Conservation (phyloP, 2,888 invertebrate species). For the Ectemnius lituratus region DNA sequence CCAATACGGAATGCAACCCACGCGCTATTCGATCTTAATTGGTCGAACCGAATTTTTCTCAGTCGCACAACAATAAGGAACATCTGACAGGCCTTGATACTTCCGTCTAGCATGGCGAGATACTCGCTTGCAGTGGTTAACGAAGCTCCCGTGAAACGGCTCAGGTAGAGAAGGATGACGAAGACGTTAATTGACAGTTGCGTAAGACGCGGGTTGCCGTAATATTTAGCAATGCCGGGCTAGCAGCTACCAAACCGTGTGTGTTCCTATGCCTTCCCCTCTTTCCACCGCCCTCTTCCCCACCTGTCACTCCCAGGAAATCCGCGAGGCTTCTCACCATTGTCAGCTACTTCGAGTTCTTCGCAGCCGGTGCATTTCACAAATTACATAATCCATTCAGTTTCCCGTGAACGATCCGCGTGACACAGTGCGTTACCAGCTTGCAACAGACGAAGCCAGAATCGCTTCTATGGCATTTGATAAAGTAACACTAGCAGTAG, state of each 20-base stretch:
- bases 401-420: not conserved
- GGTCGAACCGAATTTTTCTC: too few relatives aligned
- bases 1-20: too few relatives aligned
- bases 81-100: not conserved
- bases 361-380: constrained; percentile 28
- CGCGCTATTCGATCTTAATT: too few relatives aligned
- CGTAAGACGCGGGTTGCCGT: constrained; percentile 55
- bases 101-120: not conserved
- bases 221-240: constrained; percentile 57
- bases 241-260: constrained; percentile 33
- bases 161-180: constrained; percentile 50
- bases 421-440: not conserved
- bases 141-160: constrained; percentile 18
- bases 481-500: not conserved
- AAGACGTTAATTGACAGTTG: constrained; percentile 54
- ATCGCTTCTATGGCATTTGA: not conserved
- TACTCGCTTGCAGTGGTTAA: not conserved
- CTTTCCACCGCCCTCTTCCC: constrained; percentile 20
- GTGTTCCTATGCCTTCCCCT: constrained; percentile 37
- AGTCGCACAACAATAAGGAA: too few relatives aligned
- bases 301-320: constrained; percentile 29
- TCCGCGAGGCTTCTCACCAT: constrained; percentile 45
- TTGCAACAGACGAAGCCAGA: not conserved
- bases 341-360: constrained; percentile 26
- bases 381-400: constrained; percentile 26